These are phyloP conservation scores for Siniperca scherzeri DNA, from an alignment of 2,797 vertebrate species.

Conservation along the genomic window DNA sequence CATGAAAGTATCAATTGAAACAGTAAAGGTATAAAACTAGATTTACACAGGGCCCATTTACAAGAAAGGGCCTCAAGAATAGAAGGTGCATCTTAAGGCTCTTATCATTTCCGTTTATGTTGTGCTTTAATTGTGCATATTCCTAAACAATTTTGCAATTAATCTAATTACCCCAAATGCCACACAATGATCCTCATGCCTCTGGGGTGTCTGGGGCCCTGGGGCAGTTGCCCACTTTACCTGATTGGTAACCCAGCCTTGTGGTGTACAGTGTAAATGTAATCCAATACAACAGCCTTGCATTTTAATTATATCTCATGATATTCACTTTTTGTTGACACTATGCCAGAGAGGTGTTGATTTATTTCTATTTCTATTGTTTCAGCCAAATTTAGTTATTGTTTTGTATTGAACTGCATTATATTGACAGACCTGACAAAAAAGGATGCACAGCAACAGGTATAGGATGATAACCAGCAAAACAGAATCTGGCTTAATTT, in stretches of 20 bases:
- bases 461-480: not conserved
- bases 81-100: too few relatives aligned
- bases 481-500: not conserved
- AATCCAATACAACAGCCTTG: slow-evolving; percentile 2
- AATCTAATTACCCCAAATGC: not conserved
- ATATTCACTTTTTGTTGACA: not conserved
- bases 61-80: too few relatives aligned
- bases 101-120: not conserved
- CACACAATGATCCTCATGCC: not conserved
- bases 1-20: too few relatives aligned
- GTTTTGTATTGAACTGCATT: too few relatives aligned
- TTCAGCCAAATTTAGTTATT: not conserved
- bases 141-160: not conserved
- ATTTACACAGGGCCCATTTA: too few relatives aligned
- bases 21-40: too few relatives aligned
- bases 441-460: not conserved
- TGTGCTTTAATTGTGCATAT: not conserved
- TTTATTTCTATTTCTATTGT: not conserved
- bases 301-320: not conserved
- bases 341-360: not conserved
- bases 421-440: not conserved
- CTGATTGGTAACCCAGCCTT: not conserved
- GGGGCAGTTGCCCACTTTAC: not conserved
- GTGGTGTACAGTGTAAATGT: not conserved
- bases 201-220: not conserved